A percentile compares a stretch with the other conserved stretches of the same genome.
These are phyloP conservation scores for Scaptomyza polygonia DNA, from an alignment of 2,888 invertebrate species.

Conservation along the genomic window DNA sequence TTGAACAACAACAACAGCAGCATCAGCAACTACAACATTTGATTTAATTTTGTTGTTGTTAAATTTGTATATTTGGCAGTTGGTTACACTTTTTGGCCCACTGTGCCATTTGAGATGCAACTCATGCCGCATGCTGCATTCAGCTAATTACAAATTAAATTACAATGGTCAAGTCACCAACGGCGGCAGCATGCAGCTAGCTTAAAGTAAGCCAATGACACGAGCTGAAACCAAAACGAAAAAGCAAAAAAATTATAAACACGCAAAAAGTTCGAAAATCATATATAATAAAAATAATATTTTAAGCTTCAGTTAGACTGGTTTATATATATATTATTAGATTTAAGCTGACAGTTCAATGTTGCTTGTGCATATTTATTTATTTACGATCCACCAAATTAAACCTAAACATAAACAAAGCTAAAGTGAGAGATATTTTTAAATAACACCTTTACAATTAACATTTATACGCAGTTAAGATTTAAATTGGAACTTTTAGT, in stretches of 20 bases:
- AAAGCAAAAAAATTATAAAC: not conserved
- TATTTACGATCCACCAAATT: too few relatives aligned
- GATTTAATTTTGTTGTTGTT: not conserved
- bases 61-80: conserved; percentile 49
- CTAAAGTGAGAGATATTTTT: too few relatives aligned
- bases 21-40: conserved; percentile 21
- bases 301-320: not conserved
- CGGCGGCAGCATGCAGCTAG: conserved; percentile 31
- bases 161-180: conserved; percentile 57
- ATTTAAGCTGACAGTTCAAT: not conserved
- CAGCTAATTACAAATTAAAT: conserved; percentile 78
- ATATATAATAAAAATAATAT: too few relatives aligned
- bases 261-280: not conserved
- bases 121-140: conserved; percentile 64
- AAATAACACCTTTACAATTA: too few relatives aligned
- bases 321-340: not conserved
- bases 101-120: conserved; percentile 64
- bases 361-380: not conserved
- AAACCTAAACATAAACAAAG: not conserved
- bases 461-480: too few relatives aligned
- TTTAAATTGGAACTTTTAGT: too few relatives aligned
- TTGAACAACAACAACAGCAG: conserved; percentile 27
- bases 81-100: conserved; percentile 40
- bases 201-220: conserved; percentile 37
- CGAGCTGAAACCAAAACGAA: conserved; percentile 19